These are phyloP conservation scores for Isaurus tuberculatus DNA, from an alignment of 92 coral and sea anemone species.

Conservation along the genomic window DNA sequence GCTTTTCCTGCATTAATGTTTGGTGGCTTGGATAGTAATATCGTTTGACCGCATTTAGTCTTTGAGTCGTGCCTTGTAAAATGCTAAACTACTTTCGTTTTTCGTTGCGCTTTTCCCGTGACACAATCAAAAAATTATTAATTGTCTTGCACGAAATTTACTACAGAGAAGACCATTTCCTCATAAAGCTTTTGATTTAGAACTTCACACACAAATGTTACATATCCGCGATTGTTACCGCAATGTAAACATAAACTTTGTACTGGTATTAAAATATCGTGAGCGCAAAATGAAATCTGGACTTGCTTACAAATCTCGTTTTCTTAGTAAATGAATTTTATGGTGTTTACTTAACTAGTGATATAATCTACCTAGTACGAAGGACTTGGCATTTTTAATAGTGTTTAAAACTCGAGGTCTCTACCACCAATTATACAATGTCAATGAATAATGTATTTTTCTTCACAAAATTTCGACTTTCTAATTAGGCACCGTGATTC, in stretches of 20 bases:
- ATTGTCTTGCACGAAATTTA: not conserved
- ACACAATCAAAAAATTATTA: not conserved
- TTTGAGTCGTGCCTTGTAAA: not conserved
- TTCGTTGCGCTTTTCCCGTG: not conserved
- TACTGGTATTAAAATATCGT: not conserved
- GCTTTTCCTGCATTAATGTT: constrained; percentile 20
- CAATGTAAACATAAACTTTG: constrained; percentile 16
- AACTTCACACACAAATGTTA: constrained; percentile 23
- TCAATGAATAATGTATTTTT: constrained; percentile 65
- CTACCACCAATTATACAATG: constrained; percentile 59
- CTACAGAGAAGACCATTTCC: not conserved
- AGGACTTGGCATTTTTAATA: not conserved
- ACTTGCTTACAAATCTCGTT: not conserved
- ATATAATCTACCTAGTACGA: not conserved
- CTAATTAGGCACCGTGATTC: constrained; percentile 9
- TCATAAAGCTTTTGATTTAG: constrained; percentile 11
- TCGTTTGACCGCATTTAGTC: not conserved
- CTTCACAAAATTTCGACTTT: constrained; percentile 32
- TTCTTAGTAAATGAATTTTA: not conserved
- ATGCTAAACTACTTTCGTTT: not conserved
- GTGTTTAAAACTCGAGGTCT: constrained; percentile 5
- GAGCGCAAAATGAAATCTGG: not conserved
- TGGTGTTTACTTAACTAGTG: constrained; percentile 1
- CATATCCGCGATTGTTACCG: constrained; percentile 7
- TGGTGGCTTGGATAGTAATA: constrained; percentile 12